Evolutionary conservation across 2,888 invertebrate genomes (phyloP).

Genomic region (Sericinus montela): DNA sequence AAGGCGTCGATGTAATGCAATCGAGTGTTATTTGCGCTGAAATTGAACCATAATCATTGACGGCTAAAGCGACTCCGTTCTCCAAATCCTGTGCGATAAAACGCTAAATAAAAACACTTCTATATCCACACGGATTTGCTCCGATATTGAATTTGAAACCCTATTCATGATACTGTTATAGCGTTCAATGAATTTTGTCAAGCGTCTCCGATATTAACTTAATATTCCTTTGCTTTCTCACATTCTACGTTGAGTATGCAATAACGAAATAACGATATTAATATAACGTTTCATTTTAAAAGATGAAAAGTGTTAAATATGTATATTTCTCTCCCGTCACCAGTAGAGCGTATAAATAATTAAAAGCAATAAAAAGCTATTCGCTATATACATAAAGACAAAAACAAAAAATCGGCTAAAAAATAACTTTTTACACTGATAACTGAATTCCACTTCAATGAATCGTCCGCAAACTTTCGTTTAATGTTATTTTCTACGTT

Average conservation of each 20-base stretch:
- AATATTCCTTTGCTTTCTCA: conserved; percentile 14
- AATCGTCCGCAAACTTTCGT: no score
- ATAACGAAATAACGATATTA: not conserved
- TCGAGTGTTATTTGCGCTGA: conserved; percentile 33
- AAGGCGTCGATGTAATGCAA: conserved; percentile 24
- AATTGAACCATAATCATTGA: conserved; percentile 42
- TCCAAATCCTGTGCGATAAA: conserved; percentile 39
- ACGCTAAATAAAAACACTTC: conserved; percentile 51
- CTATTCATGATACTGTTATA: conserved; percentile 41
- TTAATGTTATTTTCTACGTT: no score
- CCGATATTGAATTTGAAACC: conserved; percentile 47
- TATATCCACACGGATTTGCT: conserved; percentile 39
- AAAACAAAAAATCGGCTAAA: not conserved
- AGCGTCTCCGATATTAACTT: conserved; percentile 22
- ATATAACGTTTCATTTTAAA: not conserved
- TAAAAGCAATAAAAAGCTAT: no score
- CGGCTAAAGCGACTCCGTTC: conserved; percentile 34
- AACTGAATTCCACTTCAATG: no score
- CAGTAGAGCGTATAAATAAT: no score
- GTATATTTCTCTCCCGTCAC: not conserved
- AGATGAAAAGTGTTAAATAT: not conserved
- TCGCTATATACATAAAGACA: no score
- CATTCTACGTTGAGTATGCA: not conserved
- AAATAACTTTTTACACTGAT: no score
- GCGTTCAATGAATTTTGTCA: conserved; percentile 33